These are phyloP conservation scores for Mimumesa dahlbomi DNA, from an alignment of 2,888 invertebrate species.

Conservation along the genomic window DNA sequence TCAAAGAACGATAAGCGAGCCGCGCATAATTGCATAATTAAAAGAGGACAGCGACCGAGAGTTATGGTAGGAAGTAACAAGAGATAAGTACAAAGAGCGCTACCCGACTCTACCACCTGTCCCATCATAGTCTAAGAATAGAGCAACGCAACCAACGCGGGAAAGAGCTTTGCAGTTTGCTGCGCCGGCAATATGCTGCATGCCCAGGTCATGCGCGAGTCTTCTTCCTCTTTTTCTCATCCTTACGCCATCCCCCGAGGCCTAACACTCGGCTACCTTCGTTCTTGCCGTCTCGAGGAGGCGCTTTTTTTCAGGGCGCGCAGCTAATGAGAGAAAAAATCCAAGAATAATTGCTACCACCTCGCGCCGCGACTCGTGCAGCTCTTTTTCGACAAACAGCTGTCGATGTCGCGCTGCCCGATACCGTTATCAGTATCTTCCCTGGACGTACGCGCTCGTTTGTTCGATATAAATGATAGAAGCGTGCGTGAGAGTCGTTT, in stretches of 20 bases:
- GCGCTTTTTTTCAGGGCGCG: constrained; percentile 36
- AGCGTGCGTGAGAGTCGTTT: constrained; percentile 3
- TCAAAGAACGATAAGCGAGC: too few species aligned
- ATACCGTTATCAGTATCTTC: constrained; percentile 10
- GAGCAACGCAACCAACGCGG: constrained; percentile 64
- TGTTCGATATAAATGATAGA: constrained; percentile 11
- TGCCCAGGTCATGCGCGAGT: constrained; percentile 48
- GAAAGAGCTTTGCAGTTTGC: constrained; percentile 33
- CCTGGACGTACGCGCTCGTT: constrained; percentile 11
- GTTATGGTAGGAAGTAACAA: constrained; percentile 34
- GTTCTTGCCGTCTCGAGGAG: constrained; percentile 18
- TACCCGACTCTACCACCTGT: constrained; percentile 73
- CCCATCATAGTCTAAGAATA: constrained; percentile 77
- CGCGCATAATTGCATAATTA: constrained; percentile 44
- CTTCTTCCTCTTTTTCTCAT: constrained; percentile 49
- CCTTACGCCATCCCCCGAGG: constrained; percentile 42
- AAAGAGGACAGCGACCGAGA: constrained; percentile 46
- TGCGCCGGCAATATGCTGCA: constrained; percentile 59
- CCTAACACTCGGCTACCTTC: constrained; percentile 26
- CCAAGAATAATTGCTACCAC: constrained; percentile 67
- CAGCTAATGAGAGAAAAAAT: constrained; percentile 69
- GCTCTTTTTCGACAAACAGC: too few species aligned
- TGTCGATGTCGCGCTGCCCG: too few species aligned
- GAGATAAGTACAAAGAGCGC: constrained; percentile 50
- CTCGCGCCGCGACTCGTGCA: constrained; percentile 33